These are phyloP conservation scores for Bombus turneri DNA, from an alignment of 1,140 invertebrate genomes.

Conservation along the genomic window DNA sequence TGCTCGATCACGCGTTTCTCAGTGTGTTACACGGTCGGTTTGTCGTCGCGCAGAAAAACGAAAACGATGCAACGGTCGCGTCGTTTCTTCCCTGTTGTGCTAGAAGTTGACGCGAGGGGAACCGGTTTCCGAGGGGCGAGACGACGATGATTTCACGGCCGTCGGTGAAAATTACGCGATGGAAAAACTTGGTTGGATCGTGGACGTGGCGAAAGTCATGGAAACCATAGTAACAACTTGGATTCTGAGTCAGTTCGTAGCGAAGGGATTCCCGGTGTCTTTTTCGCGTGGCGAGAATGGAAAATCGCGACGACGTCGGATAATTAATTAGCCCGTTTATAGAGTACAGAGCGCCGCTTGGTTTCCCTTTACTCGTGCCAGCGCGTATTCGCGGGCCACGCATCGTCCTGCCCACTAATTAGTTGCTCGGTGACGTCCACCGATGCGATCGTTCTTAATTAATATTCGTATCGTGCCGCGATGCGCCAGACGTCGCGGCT, in stretches of 20 bases:
- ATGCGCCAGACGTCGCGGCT: constrained; percentile 11
- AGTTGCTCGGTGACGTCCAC: constrained; percentile 39
- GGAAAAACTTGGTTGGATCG: constrained; percentile 58
- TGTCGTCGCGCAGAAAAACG: constrained; percentile 39
- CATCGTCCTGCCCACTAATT: constrained; percentile 40
- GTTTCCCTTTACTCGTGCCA: constrained; percentile 18
- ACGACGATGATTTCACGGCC: constrained; percentile 69
- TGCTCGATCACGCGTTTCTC: constrained; percentile 16
- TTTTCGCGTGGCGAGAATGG: constrained; percentile 5
- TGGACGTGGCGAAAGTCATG: constrained; percentile 39
- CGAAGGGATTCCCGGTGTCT: not conserved
- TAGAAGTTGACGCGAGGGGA: constrained; percentile 17
- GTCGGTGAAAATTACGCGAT: constrained; percentile 66
- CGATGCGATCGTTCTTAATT: constrained; percentile 69
- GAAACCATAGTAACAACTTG: not conserved
- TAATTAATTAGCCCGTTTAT: constrained; percentile 58
- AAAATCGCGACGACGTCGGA: constrained; percentile 35
- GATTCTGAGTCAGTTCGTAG: not conserved
- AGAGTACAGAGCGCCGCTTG: constrained; percentile 1
- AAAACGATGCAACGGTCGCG: constrained; percentile 1
- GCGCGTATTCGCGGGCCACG: not conserved
- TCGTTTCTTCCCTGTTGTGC: not conserved
- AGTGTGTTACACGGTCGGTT: constrained; percentile 18
- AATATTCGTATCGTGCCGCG: constrained; percentile 60
- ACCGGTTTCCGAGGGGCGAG: constrained; percentile 58